A percentile compares a stretch with the other conserved stretches of the same genome.
Conservation (phyloP, 1,140 invertebrate genomes). For the Tetramorium parvispinum region DNA sequence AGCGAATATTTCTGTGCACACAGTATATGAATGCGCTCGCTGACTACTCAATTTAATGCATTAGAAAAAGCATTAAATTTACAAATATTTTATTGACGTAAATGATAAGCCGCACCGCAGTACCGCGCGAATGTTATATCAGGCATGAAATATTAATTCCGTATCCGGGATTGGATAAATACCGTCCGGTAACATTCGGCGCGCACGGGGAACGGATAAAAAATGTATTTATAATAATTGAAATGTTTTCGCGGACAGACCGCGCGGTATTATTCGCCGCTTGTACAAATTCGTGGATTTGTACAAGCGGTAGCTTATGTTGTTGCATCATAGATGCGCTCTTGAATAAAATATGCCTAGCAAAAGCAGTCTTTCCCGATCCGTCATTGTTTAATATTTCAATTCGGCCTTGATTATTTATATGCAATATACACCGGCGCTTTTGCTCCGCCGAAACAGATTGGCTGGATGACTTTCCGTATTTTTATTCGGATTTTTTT, state of each 20-base stretch:
- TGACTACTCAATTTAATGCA: conserved; percentile 27
- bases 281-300: conserved; percentile 29
- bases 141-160: conserved; percentile 32
- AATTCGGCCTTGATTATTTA: conserved; percentile 15
- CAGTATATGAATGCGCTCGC: not conserved
- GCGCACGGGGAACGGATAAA: not conserved
- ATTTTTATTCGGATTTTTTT: not conserved
- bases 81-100: conserved; percentile 41
- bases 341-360: conserved; percentile 31
- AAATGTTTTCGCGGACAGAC: conserved; percentile 15
- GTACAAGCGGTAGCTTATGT: not conserved
- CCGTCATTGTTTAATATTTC: conserved; percentile 20
- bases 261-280: not conserved
- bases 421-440: not conserved
- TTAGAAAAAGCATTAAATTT: conserved; percentile 43
- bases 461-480: not conserved
- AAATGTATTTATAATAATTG: conserved; percentile 62
- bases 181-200: not conserved
- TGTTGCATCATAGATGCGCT: conserved; percentile 25
- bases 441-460: not conserved
- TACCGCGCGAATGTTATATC: conserved; percentile 29
- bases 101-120: conserved; percentile 31
- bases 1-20: not conserved
- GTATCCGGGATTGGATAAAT: not conserved
- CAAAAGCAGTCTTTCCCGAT: conserved; percentile 15